Conservation (phyloP, 2,888 invertebrate genomes). For the Trichopria drosophilae region DNA sequence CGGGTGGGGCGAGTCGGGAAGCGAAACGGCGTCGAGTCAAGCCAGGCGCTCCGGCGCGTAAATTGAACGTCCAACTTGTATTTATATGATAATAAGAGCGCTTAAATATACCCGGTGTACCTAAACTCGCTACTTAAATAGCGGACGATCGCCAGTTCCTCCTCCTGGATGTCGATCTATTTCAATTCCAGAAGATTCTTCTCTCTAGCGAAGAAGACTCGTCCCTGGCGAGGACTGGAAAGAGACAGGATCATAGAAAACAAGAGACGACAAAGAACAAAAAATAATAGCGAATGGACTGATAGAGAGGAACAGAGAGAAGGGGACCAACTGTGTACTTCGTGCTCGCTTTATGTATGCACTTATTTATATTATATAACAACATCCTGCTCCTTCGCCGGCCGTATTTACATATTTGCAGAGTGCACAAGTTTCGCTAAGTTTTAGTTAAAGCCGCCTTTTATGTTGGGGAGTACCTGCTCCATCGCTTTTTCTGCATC, state of each 20-base stretch:
- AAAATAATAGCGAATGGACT: too few relatives aligned
- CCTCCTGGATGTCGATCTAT: slow-evolving; percentile 9
- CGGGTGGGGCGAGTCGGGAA: slow-evolving; percentile 30
- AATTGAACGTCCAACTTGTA: slow-evolving; percentile 58
- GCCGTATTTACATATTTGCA: slow-evolving; percentile 50
- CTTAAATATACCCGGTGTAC: slow-evolving; percentile 57
- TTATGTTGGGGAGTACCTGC: slow-evolving; percentile 29
- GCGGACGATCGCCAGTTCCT: slow-evolving; percentile 49
- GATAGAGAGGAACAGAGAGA: neutral
- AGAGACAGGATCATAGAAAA: too few relatives aligned
- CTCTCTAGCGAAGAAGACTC: too few relatives aligned
- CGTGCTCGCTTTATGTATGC: slow-evolving; percentile 25
- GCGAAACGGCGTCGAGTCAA: slow-evolving; percentile 14
- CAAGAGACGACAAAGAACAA: too few relatives aligned
- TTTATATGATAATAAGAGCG: slow-evolving; percentile 59
- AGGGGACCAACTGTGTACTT: neutral
- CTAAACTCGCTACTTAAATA: slow-evolving; percentile 56
- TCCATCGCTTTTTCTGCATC: slow-evolving; percentile 16
- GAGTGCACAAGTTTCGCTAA: slow-evolving; percentile 39
- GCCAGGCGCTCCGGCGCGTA: slow-evolving; percentile 50
- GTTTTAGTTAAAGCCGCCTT: slow-evolving; percentile 41
- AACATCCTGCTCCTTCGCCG: slow-evolving; percentile 39
- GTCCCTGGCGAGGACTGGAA: too few relatives aligned
- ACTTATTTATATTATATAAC: slow-evolving; percentile 37
- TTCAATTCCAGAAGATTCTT: slow-evolving; percentile 2